These are phyloP conservation scores for Aleadryas rufinucha DNA, from an alignment of 2,113 vertebrate genomes.

Conservation along the genomic window DNA sequence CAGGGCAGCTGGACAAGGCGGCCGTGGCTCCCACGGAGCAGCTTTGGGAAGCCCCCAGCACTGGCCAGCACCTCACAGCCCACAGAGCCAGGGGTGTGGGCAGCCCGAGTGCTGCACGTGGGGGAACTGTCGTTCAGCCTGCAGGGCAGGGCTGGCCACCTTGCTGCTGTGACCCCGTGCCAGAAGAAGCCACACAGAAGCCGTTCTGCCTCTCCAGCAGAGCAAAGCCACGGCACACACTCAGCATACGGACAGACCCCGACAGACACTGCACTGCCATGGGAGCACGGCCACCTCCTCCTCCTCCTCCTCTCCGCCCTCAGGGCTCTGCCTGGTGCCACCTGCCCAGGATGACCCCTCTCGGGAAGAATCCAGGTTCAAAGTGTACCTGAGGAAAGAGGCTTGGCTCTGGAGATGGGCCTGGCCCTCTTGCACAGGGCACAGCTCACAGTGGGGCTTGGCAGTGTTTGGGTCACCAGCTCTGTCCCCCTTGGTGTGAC, in stretches of 20 bases:
- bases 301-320: neutral
- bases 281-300: neutral
- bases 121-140: neutral
- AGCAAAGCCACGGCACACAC: neutral
- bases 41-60: neutral
- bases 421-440: neutral
- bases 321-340: neutral
- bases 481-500: neutral
- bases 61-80: neutral
- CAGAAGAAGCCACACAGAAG: neutral
- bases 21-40: neutral
- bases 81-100: neutral
- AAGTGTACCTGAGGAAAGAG: neutral
- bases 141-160: neutral
- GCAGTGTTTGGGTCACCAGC: neutral
- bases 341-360: neutral
- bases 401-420: neutral
- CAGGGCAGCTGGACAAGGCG: neutral
- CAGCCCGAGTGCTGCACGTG: rapidly evolving
- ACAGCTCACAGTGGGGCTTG: neutral
- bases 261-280: neutral
- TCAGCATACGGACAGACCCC: neutral
- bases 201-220: neutral
- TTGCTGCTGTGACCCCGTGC: rapidly evolving
- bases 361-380: neutral